A percentile compares a stretch with the other conserved stretches of the same genome.
phyloP scores from a whole-genome alignment of 2,113 vertebrate genomes.

The Thryonomys swinderianus region DNA sequence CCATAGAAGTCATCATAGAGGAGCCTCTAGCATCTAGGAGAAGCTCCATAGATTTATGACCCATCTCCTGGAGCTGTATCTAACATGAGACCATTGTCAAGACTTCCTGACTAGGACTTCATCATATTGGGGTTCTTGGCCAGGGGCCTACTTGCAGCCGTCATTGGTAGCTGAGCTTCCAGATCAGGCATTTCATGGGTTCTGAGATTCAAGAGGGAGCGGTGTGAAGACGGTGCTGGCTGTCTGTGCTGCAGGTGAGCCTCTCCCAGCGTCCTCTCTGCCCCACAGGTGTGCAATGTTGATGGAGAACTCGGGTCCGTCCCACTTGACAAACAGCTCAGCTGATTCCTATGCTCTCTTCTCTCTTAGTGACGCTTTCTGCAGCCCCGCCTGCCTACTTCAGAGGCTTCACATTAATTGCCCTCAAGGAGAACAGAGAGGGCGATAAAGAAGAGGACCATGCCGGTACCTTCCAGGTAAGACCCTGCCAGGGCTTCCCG shows the following conservation, averaged over 20 bases:
- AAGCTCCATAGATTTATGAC: neutral
- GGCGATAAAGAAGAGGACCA: conserved; percentile 97
- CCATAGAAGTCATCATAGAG: neutral
- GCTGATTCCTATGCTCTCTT: conserved; percentile 61
- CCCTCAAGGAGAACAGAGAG: conserved; percentile 93
- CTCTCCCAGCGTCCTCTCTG: neutral
- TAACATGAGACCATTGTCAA: conserved; percentile 27
- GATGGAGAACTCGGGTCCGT: neutral
- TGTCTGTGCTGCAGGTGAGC: neutral
- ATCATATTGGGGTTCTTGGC: neutral
- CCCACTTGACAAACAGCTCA: neutral
- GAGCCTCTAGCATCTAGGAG: neutral
- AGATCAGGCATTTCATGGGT: neutral
- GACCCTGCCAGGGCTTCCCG: conserved; percentile 30
- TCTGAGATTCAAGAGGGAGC: conserved; percentile 16
- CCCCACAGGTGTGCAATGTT: neutral
- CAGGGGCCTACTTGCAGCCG: neutral
- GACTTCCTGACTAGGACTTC: neutral
- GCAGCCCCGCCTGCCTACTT: conserved; percentile 96
- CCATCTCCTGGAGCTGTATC: neutral
- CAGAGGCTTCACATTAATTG: conserved; percentile 96
- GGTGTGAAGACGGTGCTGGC: too few species aligned
- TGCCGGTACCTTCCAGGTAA: conserved; percentile 95
- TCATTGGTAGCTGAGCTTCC: neutral
- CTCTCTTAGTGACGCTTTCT: conserved; percentile 91